Evolutionary conservation across 2,113 vertebrate genomes (phyloP).

Genomic region (Nestor notabilis): DNA sequence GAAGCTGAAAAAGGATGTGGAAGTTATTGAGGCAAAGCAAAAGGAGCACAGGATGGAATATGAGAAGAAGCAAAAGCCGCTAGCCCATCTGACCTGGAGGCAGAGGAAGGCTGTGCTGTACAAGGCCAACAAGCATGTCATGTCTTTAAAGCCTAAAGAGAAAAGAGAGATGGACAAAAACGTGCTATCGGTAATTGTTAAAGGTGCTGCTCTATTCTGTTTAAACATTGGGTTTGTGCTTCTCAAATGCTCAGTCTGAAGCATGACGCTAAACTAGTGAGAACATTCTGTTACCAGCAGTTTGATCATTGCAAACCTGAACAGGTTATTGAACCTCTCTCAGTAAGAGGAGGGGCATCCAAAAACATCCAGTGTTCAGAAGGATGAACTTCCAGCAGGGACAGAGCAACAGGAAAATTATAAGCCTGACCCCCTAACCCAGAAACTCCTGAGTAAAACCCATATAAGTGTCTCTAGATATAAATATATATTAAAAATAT

Average conservation of each 20-base stretch:
- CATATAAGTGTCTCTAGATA: neutral
- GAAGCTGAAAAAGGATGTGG: slow-evolving; percentile 77
- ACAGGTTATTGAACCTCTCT: neutral
- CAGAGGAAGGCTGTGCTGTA: slow-evolving; percentile 78
- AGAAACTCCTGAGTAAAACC: neutral
- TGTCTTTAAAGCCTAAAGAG: slow-evolving; percentile 73
- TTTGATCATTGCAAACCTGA: neutral
- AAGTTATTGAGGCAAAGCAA: slow-evolving; percentile 82
- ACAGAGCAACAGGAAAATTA: neutral
- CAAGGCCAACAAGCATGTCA: slow-evolving; percentile 69
- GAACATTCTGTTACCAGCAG: neutral
- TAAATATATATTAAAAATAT: neutral
- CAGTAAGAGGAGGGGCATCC: neutral
- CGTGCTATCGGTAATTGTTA: slow-evolving; percentile 82
- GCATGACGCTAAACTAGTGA: neutral
- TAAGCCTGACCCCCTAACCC: neutral
- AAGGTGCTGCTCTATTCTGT: slow-evolving; percentile 78
- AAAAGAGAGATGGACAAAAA: slow-evolving; percentile 59
- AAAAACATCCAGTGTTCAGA: neutral
- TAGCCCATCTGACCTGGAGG: slow-evolving; percentile 83
- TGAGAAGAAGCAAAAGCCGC: slow-evolving; percentile 69
- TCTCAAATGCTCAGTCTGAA: neutral
- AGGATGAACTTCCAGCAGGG: neutral
- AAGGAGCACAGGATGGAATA: slow-evolving; percentile 81
- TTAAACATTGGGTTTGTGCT: neutral